Percentiles rank a stretch among this genome's conserved stretches.
Conservation (phyloP, 2,888 invertebrate species). For the Thera obeliscata region DNA sequence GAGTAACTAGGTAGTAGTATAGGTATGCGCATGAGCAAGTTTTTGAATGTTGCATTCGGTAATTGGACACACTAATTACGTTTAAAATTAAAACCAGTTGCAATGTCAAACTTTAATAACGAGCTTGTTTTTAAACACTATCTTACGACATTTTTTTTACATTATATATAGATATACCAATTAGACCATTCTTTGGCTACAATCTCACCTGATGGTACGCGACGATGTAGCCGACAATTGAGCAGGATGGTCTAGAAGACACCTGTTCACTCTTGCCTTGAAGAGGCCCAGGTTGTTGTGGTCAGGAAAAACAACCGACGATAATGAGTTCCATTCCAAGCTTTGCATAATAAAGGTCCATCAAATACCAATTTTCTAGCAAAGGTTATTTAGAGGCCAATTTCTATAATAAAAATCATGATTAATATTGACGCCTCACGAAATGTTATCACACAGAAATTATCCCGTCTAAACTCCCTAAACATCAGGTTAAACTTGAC, state of each 20-base stretch:
- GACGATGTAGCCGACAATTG: too few species aligned
- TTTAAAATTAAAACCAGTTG: background rate
- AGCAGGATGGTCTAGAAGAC: too few species aligned
- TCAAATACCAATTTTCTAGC: background rate
- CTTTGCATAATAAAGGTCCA: background rate
- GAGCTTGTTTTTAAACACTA: background rate
- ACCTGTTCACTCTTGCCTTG: too few species aligned
- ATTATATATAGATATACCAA: too few species aligned
- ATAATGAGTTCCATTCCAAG: too few species aligned
- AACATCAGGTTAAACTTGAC: constrained; percentile 32
- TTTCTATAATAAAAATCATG: constrained; percentile 7
- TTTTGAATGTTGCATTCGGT: constrained; percentile 26
- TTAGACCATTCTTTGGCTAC: too few species aligned
- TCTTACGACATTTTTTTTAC: background rate
- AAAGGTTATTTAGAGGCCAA: background rate
- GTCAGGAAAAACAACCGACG: too few species aligned
- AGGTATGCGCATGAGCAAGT: constrained; percentile 10
- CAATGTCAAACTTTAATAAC: constrained; percentile 2
- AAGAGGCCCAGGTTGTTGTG: too few species aligned
- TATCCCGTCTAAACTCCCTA: constrained; percentile 19
- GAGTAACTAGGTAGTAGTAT: constrained; percentile 23
- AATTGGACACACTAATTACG: constrained; percentile 9
- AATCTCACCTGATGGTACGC: too few species aligned
- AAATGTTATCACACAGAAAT: constrained; percentile 24
- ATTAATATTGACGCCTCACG: constrained; percentile 8